Conservation (phyloP, 2,888 invertebrate species). For the Oscheius onirici region DNA sequence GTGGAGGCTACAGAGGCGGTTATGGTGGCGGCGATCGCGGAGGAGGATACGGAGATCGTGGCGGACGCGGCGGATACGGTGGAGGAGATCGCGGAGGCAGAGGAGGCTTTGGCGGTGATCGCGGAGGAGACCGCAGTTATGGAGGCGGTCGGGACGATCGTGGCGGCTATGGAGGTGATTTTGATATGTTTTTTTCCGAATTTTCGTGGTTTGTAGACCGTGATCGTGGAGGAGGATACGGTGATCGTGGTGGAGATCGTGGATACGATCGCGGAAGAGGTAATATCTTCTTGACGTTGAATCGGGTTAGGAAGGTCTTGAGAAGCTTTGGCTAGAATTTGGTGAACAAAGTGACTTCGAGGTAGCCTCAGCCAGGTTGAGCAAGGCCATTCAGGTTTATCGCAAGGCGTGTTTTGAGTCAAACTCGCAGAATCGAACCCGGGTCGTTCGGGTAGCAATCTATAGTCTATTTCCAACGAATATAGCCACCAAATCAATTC, state of each 20-base stretch:
- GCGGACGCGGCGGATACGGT: too few species aligned
- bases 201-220: constrained; percentile 23
- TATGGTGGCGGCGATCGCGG: constrained; percentile 6
- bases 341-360: too few species aligned
- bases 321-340: too few species aligned
- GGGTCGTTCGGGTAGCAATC: too few species aligned
- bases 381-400: too few species aligned
- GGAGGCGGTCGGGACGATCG: constrained; percentile 40
- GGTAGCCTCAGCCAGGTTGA: too few species aligned
- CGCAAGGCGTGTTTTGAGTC: too few species aligned
- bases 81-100: constrained; percentile 14
- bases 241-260: constrained; percentile 27
- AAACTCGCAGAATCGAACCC: too few species aligned
- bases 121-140: constrained; percentile 26
- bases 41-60: constrained; percentile 4
- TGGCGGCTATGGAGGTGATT: constrained; percentile 15
- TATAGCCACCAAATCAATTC: too few species aligned
- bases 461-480: too few species aligned
- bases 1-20: constrained; percentile 7
- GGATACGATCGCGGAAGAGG: constrained; percentile 23
- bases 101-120: constrained; percentile 30
- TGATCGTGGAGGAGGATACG: constrained; percentile 35
- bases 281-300: too few species aligned
- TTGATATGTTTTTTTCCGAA: constrained; percentile 9
- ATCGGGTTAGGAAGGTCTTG: too few species aligned